These are phyloP conservation scores for Andrena dorsata DNA, from an alignment of 2,888 invertebrate species.

Conservation along the genomic window DNA sequence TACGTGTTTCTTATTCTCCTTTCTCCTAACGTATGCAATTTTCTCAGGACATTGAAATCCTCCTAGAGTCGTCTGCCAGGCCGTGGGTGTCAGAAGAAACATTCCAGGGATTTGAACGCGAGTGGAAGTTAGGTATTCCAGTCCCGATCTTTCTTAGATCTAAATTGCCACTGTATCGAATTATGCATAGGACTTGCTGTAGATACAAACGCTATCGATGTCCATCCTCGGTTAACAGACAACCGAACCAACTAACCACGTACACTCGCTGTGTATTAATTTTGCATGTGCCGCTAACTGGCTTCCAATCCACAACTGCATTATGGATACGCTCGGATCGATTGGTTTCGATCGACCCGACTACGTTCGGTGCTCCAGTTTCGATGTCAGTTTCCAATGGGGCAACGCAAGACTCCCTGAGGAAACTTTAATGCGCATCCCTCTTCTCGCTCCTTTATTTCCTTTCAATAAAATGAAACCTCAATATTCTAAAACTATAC, in stretches of 20 bases:
- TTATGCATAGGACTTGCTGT: not conserved
- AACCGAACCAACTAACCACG: conserved; percentile 9
- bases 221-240: conserved; percentile 8
- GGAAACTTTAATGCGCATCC: not conserved
- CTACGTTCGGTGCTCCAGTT: not conserved
- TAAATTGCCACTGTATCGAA: not conserved
- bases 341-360: conserved; percentile 16
- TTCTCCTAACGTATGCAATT: no score
- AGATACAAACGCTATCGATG: not conserved
- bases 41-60: no score
- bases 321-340: conserved; percentile 22
- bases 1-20: not conserved
- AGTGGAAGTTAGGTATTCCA: not conserved
- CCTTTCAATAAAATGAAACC: not conserved
- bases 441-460: not conserved
- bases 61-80: no score
- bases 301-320: conserved; percentile 16
- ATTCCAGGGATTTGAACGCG: not conserved
- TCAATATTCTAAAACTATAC: not conserved
- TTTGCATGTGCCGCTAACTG: conserved; percentile 34
- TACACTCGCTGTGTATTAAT: conserved; percentile 28
- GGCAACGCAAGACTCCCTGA: not conserved
- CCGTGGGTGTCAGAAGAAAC: no score
- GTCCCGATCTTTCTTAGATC: not conserved
- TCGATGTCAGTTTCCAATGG: not conserved